Conservation (phyloP, 2,113 vertebrate genomes). For the mouse (Mus musculus) region GRCm39 chr19:13607501-13608000, state of each 20-base stretch:
- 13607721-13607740: too few species aligned
- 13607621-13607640: too few species aligned
- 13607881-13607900: neutral
- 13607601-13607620: too few species aligned
- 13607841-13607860: neutral
- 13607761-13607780: neutral
- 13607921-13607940: neutral
- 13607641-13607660: too few species aligned
- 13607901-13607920: neutral
- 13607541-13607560: too few species aligned
- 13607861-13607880: neutral
- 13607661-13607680: too few species aligned
- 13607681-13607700: too few species aligned
- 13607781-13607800: neutral
- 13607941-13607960: rapidly evolving
- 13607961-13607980: neutral
- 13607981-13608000: neutral
- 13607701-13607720: too few species aligned
- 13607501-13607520: too few species aligned
- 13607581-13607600: too few species aligned
- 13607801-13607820: neutral
- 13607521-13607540: too few species aligned
- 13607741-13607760: neutral
- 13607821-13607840: neutral
- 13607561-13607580: too few species aligned